Conservation (phyloP, 2,888 invertebrate genomes). For the Epirrita christyi region DNA sequence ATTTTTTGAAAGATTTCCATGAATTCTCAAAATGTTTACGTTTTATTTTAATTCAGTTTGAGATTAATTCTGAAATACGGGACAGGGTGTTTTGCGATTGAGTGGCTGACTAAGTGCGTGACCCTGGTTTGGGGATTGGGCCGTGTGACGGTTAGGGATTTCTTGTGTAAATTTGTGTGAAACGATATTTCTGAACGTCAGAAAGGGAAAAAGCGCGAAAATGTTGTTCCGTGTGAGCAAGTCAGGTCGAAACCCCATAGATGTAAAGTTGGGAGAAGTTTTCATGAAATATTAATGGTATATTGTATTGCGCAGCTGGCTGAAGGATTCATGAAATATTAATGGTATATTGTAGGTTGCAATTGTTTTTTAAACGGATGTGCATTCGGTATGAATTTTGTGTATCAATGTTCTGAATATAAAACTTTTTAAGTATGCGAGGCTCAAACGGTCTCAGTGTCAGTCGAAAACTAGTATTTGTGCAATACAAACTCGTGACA, state of each 20-base stretch:
- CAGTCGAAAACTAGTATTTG: neutral
- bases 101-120: neutral
- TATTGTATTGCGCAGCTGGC: neutral
- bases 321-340: no score
- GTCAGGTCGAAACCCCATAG: no score
- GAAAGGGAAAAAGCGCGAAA: no score
- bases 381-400: neutral
- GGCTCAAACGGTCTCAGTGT: neutral
- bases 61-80: no score
- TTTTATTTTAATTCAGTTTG: no score
- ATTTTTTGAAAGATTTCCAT: no score
- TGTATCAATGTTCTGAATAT: constrained; percentile 2
- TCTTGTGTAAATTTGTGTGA: no score
- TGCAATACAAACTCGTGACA: neutral
- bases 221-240: no score
- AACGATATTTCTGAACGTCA: no score
- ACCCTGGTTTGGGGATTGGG: neutral
- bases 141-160: constrained; percentile 11
- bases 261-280: no score
- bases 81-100: neutral
- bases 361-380: neutral
- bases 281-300: no score
- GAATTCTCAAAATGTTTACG: no score
- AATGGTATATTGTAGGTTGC: neutral
- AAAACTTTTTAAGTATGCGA: neutral